Evolutionary conservation across 2,797 vertebrate genomes (phyloP), one percentile per base, ranked within the genome.

Genomic region (Melanotaenia trifasciata): DNA sequence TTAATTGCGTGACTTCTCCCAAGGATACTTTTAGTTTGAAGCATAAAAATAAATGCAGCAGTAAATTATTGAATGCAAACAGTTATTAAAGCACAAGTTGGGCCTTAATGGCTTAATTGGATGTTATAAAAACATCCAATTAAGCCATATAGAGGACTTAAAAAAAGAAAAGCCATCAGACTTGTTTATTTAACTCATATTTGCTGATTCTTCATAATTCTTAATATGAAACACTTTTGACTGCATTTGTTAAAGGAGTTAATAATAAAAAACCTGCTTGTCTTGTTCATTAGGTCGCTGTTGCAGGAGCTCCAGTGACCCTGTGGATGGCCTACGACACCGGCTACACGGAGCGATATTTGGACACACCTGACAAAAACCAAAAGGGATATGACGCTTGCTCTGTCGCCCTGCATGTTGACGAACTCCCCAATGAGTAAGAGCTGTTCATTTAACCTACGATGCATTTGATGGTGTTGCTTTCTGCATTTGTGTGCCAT

Each of bases 271-370:
- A 54, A 5, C 2, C 9, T 54, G 2, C 62, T 61, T 76, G 75
- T 80, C 3, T 62, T 30, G 58, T 74, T 38, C 30, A 45, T 66
- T 67, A 99, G 98, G 96, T 99, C 72, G 96, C 97, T 5, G 94
- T 99, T 11, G 98, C 98, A 0, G 97, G 97, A 9, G 98, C 97
- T 63, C 98, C 98, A 0, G 97, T 99, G 84, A 99, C 98, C 0
- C 90, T 99, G 61, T 99, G 98, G 98, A 98, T 97, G 97, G 97
- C 97, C 0, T 99, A 99, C 0, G 97, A 99, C 93, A 99, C 98
- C 0, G 97, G 96, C 45, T 95, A 99, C 89, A 99, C 97, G 0
- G 98, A 99, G 88, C 96, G 97, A 80, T 99, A 99, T 91, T 94
- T 99, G 96, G 97, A 97, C 51, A 93, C 96, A 6, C 98, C 97